These are phyloP conservation scores for Takifugu ocellatus DNA, from an alignment of 2,797 vertebrate genomes.

Conservation along the genomic window DNA sequence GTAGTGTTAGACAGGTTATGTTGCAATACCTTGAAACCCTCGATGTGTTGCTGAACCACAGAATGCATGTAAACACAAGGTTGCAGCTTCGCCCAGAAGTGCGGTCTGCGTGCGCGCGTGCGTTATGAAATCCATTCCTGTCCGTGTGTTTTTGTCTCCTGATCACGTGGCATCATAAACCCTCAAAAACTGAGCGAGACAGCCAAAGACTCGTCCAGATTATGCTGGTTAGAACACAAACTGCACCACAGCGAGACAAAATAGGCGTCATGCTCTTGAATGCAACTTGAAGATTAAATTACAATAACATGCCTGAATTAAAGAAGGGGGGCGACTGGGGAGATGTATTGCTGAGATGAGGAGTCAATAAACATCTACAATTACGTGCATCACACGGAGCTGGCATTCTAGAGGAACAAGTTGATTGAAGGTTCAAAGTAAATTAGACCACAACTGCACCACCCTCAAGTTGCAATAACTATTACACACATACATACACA, in stretches of 20 bases:
- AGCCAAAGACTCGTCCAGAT: conserved; percentile 13
- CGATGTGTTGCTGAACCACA: conserved; percentile 13
- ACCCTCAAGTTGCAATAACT: no score
- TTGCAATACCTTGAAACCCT: conserved; percentile 1
- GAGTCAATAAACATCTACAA: no score
- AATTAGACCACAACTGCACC: no score
- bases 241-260: background rate
- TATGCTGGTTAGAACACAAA: background rate
- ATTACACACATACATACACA: no score
- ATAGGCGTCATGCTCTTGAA: conserved; percentile 7
- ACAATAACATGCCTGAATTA: conserved; percentile 8
- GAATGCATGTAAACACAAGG: conserved; percentile 25
- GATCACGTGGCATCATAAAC: conserved; percentile 55
- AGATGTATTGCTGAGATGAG: background rate
- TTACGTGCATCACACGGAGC: background rate
- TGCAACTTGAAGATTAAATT: conserved; percentile 24
- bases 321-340: background rate
- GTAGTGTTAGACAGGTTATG: background rate
- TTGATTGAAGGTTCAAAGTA: no score
- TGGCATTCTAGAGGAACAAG: background rate
- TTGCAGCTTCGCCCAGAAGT: conserved; percentile 30
- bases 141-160: conserved; percentile 47
- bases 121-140: conserved; percentile 47
- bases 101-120: conserved; percentile 35
- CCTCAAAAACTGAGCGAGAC: conserved; percentile 24